Base-by-base conservation (phyloP, 2,113 vertebrate species). In the Dicrurus megarhynchus region DNA sequence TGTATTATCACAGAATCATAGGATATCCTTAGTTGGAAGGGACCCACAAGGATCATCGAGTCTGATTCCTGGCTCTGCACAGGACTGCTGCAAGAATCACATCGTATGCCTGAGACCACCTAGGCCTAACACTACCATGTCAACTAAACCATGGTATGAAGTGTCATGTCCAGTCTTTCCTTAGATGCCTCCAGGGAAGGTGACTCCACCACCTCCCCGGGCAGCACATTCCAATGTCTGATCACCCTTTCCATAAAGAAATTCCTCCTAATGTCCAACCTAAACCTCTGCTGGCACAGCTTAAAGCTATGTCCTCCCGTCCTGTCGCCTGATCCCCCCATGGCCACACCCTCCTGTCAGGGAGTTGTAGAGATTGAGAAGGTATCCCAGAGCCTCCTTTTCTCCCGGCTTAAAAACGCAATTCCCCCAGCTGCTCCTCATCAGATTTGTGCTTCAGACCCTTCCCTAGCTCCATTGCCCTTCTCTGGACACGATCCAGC, bases 1-100 rank as follows among this genome's bases (percentile, higher is more conserved):
- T 0, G 2, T 12, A 2, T 27, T 41, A 19, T 11, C 17, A 13
- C 3, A 13, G 70, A 69, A 76, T 53, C 24, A 6, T 1, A 61
- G 63, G 64, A 76, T 47, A 55, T 47, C 44, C 39, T 68, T 47
- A 32, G 47, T 2, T 53, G 78, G 78, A 68, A 61, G 30, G n/a
- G 14, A 47, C 9, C 2, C n/a, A 32, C 61, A 22, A 22, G 28
- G 39, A 75, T 46, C 50, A 20, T 8, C 1, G 3, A 19, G 76
- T 23, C n/a, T 24, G n/a, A 19, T 17, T n/a, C 17, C 41, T 53
- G 55, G 30, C 47, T 35, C n/a, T 47, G 61, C 46, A 11, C 70
- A 76, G 39, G 53, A 76, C 18, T 0, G 1, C 39, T 46, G 39
- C 9, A 53, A 14, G 30, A 47, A 53, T 39, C 16, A 21, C 61